Percentiles rank a stretch among this genome's conserved stretches.
Conservation (phyloP, 2,113 vertebrate genomes). For the Apistogramma diplotaenia region DNA sequence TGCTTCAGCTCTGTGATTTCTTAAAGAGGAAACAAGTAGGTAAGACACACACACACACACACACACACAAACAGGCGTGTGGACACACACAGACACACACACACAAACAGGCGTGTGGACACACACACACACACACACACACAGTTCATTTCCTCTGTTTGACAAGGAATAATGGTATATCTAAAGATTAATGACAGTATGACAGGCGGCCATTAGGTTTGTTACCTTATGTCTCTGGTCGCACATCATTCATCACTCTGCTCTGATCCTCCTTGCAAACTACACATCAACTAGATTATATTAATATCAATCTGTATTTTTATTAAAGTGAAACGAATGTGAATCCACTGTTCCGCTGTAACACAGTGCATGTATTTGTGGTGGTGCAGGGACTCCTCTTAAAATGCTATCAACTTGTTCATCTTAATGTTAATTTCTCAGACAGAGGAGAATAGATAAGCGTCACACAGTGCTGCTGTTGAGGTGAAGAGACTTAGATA, state of each 20-base stretch:
- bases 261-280: constrained; percentile 13
- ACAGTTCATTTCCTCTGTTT: constrained; percentile 66
- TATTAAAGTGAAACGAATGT: constrained; percentile 24
- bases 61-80: neutral
- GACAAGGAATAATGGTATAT: constrained; percentile 51
- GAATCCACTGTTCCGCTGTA: neutral
- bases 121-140: constrained; percentile 1
- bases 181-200: constrained; percentile 63
- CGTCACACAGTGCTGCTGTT: neutral
- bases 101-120: constrained; percentile 1
- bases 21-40: constrained; percentile 33
- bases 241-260: constrained; percentile 45
- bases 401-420: constrained; percentile 40
- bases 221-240: constrained; percentile 58
- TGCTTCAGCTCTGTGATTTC: constrained; percentile 87
- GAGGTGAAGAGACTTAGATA: constrained; percentile 9
- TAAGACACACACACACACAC: constrained; percentile 20
- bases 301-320: constrained; percentile 45
- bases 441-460: constrained; percentile 23
- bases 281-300: constrained; percentile 20
- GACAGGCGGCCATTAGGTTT: constrained; percentile 66
- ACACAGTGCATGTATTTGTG: constrained; percentile 7
- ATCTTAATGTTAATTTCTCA: constrained; percentile 46
- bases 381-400: neutral
- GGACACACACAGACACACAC: neutral